Evolutionary conservation across 2,113 vertebrate genomes (phyloP).

Genomic region (Platysternon megacephalum): DNA sequence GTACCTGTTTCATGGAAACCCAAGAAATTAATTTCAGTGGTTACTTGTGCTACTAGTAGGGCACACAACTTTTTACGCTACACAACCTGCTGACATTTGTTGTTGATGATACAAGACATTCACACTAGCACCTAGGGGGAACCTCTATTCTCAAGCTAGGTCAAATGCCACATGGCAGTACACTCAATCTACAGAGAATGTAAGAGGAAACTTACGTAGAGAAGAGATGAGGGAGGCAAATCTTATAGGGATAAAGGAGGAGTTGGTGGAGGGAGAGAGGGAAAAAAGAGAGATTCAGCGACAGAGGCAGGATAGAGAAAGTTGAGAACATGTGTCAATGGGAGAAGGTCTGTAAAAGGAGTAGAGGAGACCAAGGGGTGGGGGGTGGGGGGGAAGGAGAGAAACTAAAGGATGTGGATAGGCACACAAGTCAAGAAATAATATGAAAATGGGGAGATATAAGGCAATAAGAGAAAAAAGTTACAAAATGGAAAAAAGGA

Average conservation of each 20-base stretch:
- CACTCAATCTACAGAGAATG: not conserved
- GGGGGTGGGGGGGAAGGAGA: fast-evolving
- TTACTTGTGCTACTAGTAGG: not conserved
- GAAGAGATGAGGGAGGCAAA: not conserved
- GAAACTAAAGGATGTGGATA: not conserved
- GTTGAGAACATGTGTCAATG: not conserved
- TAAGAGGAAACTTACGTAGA: not conserved
- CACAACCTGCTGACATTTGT: not conserved
- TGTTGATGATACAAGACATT: not conserved
- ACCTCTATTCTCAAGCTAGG: not conserved
- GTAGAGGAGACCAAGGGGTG: too few species aligned
- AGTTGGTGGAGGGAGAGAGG: not conserved
- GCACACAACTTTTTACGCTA: not conserved
- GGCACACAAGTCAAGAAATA: not conserved
- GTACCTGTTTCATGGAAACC: not conserved
- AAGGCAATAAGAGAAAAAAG: not conserved
- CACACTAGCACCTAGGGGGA: not conserved
- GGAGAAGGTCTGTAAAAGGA: not conserved
- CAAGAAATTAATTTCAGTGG: not conserved
- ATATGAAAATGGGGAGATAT: not conserved
- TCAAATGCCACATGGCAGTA: not conserved
- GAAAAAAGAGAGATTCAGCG: not conserved
- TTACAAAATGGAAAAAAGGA: not conserved
- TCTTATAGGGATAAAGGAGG: not conserved
- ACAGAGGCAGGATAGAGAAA: not conserved